Evolutionary conservation across 1,140 invertebrate genomes (phyloP), one percentile per base, ranked within the genome.

Genomic region (Drosophila kanapiae): DNA sequence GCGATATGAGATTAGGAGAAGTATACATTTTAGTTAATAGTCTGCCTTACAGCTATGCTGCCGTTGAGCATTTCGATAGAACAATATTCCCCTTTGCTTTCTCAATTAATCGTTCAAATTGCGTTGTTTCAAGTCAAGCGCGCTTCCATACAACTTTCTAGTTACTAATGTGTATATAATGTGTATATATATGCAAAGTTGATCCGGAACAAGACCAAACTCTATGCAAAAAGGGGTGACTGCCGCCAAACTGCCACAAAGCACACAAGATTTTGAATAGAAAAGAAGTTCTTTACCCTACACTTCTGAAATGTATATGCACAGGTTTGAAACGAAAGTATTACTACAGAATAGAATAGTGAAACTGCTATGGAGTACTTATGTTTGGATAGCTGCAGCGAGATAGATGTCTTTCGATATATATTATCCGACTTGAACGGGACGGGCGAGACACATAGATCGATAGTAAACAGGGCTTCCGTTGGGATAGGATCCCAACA

Each of bases 281-380:
- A 51, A 40, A 35, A 14, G 38, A 40, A 42, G 53, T 48, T 48
- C 58, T 75, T 38, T 1, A 31, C 31, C 7, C 4, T 31, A 62
- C 14, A 62, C 14, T 49, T 48, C 14, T 49, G 27, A 29, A 38
- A 38, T 18, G 43, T 10, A 54, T 63, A 69, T 51, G 58, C 57
- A 51, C 62, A 78, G 80, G 62, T 75, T 61, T 80, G 56, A 64
- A 80, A 71, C 49, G 9, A 72, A 78, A 84, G 80, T 82, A 82
- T 82, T 82, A 82, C 69, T 82, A 82, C 38, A 68, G 23, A 57
- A 57, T 82, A 82, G 68, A 18, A 38, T 58, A 47, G 35, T n/a
- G 47, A 72, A 38, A 16, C 48, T 14, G 48, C 23, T 23, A 67
- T 35, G 51, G 42, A 42, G 45, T 18, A 38, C 14, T 43, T 33